These are phyloP conservation scores for Drepana arcuata DNA, from an alignment of 1,140 invertebrate genomes.

Conservation along the genomic window DNA sequence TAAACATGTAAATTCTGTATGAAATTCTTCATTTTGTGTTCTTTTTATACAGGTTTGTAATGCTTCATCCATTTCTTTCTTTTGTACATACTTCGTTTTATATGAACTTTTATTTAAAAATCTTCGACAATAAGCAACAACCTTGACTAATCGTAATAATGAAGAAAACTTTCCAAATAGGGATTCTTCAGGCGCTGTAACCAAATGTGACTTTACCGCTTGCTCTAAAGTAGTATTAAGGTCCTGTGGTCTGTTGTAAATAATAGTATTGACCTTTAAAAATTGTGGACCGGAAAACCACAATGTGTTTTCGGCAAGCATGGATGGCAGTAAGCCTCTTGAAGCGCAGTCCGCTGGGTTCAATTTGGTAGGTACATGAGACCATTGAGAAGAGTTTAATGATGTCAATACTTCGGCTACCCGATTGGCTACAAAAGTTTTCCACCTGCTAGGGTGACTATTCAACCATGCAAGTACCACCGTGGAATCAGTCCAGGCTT, in stretches of 20 bases:
- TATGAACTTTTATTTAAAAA: no score
- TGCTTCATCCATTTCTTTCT: no score
- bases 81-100: no score
- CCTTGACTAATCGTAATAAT: no score
- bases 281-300: slow-evolving; percentile 42
- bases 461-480: slow-evolving; percentile 39
- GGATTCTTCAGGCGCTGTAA: no score
- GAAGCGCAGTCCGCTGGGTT: slow-evolving; percentile 54
- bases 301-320: slow-evolving; percentile 19
- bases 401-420: slow-evolving; percentile 29
- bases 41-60: no score
- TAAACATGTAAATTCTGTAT: no score
- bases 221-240: background rate
- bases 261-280: slow-evolving; percentile 5
- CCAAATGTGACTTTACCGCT: background rate
- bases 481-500: slow-evolving; percentile 50
- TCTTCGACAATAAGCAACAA: no score
- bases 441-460: slow-evolving; percentile 20
- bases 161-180: no score
- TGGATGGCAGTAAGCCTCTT: slow-evolving; percentile 26
- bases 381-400: slow-evolving; percentile 43
- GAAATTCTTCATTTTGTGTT: no score
- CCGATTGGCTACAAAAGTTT: slow-evolving; percentile 47
- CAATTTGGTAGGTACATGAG: slow-evolving; percentile 9
- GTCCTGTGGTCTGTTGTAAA: background rate